A percentile compares a stretch with the other conserved stretches of the same genome.
Conservation (phyloP, 1,140 invertebrate genomes). For the Gryon sp. region DNA sequence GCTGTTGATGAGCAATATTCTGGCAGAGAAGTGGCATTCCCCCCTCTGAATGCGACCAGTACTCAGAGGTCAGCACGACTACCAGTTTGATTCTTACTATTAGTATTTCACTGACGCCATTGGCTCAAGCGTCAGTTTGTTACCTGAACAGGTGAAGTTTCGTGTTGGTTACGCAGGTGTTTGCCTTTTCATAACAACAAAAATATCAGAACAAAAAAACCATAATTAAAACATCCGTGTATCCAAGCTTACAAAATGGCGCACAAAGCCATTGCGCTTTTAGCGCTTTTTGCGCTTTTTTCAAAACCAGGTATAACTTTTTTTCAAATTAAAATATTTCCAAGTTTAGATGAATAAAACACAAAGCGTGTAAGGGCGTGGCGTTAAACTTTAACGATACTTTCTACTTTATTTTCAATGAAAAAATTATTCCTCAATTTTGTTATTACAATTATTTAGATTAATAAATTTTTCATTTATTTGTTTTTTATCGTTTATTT, state of each 20-base stretch:
- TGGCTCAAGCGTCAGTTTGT: slow-evolving; percentile 39
- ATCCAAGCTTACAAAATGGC: slow-evolving; percentile 43
- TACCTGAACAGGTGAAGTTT: slow-evolving; percentile 51
- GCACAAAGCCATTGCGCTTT: slow-evolving; percentile 42
- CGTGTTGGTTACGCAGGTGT: slow-evolving; percentile 42
- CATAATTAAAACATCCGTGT: too few species aligned
- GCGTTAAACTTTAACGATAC: neutral
- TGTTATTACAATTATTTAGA: too few species aligned
- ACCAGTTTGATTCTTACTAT: slow-evolving; percentile 47
- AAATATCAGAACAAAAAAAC: slow-evolving; percentile 16
- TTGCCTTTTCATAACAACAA: slow-evolving; percentile 15
- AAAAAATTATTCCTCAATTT: too few species aligned
- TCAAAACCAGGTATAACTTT: slow-evolving; percentile 56
- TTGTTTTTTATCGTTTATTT: too few species aligned
- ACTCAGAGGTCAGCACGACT: slow-evolving; percentile 35
- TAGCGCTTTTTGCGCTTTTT: slow-evolving; percentile 48
- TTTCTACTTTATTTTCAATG: too few species aligned
- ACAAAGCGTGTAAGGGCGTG: slow-evolving; percentile 43
- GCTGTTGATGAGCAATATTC: slow-evolving; percentile 1
- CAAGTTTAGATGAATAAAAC: neutral
- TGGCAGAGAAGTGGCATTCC: slow-evolving; percentile 32
- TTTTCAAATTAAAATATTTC: neutral
- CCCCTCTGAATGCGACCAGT: slow-evolving; percentile 34
- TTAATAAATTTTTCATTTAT: too few species aligned
- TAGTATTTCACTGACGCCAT: slow-evolving; percentile 52